These are phyloP conservation scores for Harpalus rufipes DNA, from an alignment of 2,888 invertebrate genomes.

Conservation along the genomic window DNA sequence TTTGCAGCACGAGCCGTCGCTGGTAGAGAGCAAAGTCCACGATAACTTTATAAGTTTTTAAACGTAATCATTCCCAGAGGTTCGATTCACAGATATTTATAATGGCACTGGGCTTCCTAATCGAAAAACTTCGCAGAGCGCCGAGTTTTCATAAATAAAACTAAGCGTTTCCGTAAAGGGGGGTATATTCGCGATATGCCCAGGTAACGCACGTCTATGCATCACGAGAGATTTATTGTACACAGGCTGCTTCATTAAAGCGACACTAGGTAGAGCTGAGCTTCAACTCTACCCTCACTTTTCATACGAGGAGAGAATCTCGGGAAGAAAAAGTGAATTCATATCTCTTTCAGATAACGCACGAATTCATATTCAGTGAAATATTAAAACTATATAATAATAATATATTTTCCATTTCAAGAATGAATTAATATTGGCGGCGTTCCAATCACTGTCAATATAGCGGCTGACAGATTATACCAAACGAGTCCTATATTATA, in stretches of 20 bases:
- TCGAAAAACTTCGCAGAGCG: constrained; percentile 68
- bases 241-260: constrained; percentile 48
- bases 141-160: constrained; percentile 67
- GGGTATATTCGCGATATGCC: constrained; percentile 52
- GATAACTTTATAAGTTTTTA: constrained; percentile 71
- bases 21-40: constrained; percentile 69
- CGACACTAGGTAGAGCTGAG: not conserved
- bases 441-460: too few relatives aligned
- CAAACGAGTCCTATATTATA: too few relatives aligned
- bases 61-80: constrained; percentile 72
- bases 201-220: constrained; percentile 34
- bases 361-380: constrained; percentile 7
- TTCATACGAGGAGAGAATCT: constrained; percentile 18
- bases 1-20: constrained; percentile 36
- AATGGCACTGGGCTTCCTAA: constrained; percentile 69
- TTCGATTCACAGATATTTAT: constrained; percentile 73
- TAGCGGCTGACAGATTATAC: too few relatives aligned
- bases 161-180: constrained; percentile 38
- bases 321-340: constrained; percentile 12
- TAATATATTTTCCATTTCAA: too few relatives aligned
- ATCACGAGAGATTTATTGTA: constrained; percentile 33
- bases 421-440: too few relatives aligned
- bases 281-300: not conserved
- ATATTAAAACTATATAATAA: too few relatives aligned
- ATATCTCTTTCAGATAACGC: not conserved